Evolutionary conservation across 2,888 invertebrate genomes (phyloP), one percentile per base, ranked within the genome.

Genomic region (Zaprionus lineosus): DNA sequence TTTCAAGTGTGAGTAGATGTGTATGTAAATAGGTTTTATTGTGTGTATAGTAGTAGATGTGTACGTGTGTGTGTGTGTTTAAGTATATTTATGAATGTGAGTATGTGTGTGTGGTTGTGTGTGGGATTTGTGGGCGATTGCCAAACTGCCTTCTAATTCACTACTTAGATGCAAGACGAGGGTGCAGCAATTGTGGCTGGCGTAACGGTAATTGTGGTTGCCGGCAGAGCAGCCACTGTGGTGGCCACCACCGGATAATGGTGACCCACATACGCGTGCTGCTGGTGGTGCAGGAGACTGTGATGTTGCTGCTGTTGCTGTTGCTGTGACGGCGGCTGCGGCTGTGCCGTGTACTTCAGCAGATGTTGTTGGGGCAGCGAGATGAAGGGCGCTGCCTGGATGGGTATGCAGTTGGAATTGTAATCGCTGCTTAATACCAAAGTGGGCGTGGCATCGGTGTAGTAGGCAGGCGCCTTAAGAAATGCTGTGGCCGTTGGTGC

Each of bases 391-490:
- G 85, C 65, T 39, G 88, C 71, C 69, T 88, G 78, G 18, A 89
- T 86, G 19, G 89, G 87, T 69, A 89, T 87, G 58, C 88, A 88
- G 74, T 87, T 89, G 2, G 88, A 74, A 51, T 84, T 88, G 60
- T 86, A 89, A 67, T 84, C 88, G 74, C 75, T 88, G 73, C 85
- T 85, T 7, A 88, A 73, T 57, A 87, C 81, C 61, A 88, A 44
- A 29, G 87, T 87, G 24, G 87, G 86, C 41, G 86, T 76, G 46
- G 83, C 84, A 39, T 86, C 81, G 15, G 76, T 61, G 40, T 84
- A 83, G 31, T 81, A 84, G 55, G 86, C 60, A 28, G 87, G 58
- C 8, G 88, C 76, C 61, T 89, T 88, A 7, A 88, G 55, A 63
- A 66, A 78, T 61, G 74, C 68, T 64, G 74, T 65, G 40, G 72